These are phyloP conservation scores for Istiophorus platypterus DNA, from an alignment of 2,113 vertebrate species.

Conservation along the genomic window DNA sequence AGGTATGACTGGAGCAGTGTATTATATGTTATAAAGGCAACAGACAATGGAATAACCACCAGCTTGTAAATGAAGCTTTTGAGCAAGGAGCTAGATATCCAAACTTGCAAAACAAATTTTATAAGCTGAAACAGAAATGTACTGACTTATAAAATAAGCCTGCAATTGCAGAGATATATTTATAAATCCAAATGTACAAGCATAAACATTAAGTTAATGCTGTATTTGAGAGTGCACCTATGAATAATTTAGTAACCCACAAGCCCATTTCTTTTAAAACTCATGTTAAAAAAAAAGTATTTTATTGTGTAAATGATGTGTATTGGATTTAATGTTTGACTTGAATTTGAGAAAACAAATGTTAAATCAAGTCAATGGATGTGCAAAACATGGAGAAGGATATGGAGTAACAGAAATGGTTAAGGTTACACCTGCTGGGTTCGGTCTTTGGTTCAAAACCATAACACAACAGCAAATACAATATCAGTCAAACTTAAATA, in stretches of 20 bases:
- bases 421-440: not conserved
- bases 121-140: not conserved
- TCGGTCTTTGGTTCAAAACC: not conserved
- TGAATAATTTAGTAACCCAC: not conserved
- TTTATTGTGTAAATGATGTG: not conserved
- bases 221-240: not conserved
- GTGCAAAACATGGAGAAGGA: not conserved
- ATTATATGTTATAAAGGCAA: not conserved
- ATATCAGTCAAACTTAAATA: constrained; percentile 1
- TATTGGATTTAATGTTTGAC: not conserved
- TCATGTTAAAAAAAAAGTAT: not conserved
- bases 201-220: not conserved
- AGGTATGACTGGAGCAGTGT: not conserved
- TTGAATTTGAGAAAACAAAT: not conserved
- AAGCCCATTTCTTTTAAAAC: not conserved
- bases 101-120: not conserved
- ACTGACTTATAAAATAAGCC: not conserved
- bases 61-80: not conserved
- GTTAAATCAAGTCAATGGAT: not conserved
- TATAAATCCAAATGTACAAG: not conserved
- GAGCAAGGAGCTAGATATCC: not conserved
- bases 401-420: not conserved
- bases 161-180: not conserved
- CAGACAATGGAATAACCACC: not conserved
- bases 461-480: not conserved